Evolutionary conservation across 2,888 invertebrate species (phyloP), one percentile per base, ranked within the genome.

Genomic region (Leptinotarsa haldemani): DNA sequence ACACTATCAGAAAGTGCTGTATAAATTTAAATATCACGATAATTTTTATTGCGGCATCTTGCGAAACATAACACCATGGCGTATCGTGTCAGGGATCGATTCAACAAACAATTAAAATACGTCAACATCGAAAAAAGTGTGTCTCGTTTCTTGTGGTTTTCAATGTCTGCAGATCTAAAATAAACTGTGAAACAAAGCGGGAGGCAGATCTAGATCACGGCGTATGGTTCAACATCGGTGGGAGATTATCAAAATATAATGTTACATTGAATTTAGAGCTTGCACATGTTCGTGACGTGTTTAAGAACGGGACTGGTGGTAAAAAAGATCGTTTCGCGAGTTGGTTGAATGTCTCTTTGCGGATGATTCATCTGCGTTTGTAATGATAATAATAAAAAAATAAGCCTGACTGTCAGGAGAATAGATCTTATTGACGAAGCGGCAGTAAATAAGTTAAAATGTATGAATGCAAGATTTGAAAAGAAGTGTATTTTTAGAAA

Each of bases 171-270:
- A 70, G 56, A 75, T 78, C 78, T 77, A 80, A 81, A 80, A 81
- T 81, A 81, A 79, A 81, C 77, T 73, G 69, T 53, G 74, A 73
- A 77, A 75, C 80, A 69, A 80, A 79, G 80, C 79, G 74, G 81
- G 80, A 78, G 81, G 81, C 78, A 76, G 74, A 76, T 74, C 74
- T 58, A 64, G 65, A 70, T 61, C 68, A 30, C 30, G 50, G 67
- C 75, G 75, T 76, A 75, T 78, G 76, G 74, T 70, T 77, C 73
- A 77, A 70, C 73, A 79, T 78, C 80, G 74, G 84, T 82, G 81
- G 84, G 84, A 83, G 84, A 84, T 83, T 82, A 84, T 83, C 83
- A 80, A 83, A 83, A 84, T 84, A 84, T 84, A 82, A 79, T 82
- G 81, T 83, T 83, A 83, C 74, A 69, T 69, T 53, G 16, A 71